Evolutionary conservation across 1,140 invertebrate species (phyloP).

Genomic region (Pemphigus obesinymphae): DNA sequence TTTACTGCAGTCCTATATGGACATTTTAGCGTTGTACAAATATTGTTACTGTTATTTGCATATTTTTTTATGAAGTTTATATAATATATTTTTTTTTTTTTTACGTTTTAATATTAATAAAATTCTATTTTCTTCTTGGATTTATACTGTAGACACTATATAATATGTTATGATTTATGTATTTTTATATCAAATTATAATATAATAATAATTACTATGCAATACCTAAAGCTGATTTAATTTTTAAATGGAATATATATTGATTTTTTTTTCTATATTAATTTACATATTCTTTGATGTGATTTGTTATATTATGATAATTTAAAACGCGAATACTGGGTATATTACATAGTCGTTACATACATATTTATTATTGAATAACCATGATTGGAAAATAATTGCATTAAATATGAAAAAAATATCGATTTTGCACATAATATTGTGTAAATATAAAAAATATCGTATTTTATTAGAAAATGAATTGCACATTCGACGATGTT

Average conservation of each 20-base stretch:
- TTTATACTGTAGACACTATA: background rate
- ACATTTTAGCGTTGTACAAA: too few relatives aligned
- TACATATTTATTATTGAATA: too few relatives aligned
- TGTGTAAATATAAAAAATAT: background rate
- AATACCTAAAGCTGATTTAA: too few relatives aligned
- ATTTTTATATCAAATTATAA: too few relatives aligned
- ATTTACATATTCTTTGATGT: background rate
- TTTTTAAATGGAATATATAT: background rate
- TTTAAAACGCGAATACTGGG: too few relatives aligned
- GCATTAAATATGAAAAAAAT: background rate
- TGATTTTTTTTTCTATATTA: background rate
- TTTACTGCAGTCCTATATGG: too few relatives aligned
- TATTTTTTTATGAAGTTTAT: background rate
- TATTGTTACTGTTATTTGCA: too few relatives aligned
- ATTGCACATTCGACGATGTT: too few relatives aligned
- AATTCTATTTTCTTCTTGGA: background rate
- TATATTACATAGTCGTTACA: too few relatives aligned
- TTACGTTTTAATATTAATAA: background rate
- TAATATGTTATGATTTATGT: too few relatives aligned
- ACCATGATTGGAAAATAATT: background rate
- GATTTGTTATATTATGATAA: background rate
- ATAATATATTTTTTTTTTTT: background rate
- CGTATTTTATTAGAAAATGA: too few relatives aligned
- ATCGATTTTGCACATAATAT: background rate
- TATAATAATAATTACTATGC: too few relatives aligned